Base-by-base conservation (phyloP, 1,140 invertebrate genomes). In the Drosophila guanche region DNA sequence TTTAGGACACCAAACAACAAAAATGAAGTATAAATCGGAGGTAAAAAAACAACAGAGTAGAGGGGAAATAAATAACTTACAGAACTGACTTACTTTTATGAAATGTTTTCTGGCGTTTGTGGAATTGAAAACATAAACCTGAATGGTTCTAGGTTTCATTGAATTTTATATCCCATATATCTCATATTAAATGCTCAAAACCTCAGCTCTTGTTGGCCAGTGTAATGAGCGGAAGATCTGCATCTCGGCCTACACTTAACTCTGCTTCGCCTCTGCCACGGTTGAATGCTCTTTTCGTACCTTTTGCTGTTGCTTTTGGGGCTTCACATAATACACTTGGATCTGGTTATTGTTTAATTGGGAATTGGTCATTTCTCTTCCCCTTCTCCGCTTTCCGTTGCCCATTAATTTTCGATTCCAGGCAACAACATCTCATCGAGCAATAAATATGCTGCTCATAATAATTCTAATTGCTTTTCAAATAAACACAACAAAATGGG, bases 381-480 rank as follows among this genome's bases (percentile, higher is more conserved):
- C 25, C 22, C 50, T 16, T 14, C 50, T 48, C 51, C n/a, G 8
- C 23, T 45, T 52, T 8, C 2, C 40, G 27, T 53, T 27, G 52
- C 52, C 48, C 61, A 69, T 84, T 84, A 66, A 79, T 71, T 79
- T 62, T 41, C 51, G 33, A 22, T 22, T 57, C 47, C 45, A 54
- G 33, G 72, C 33, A 76, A 61, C 79, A 81, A 67, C 56, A 57
- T 23, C 53, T 60, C 40, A 60, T 59, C 66, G 59, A 65, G 75
- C 78, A 81, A 89, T 90, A 89, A 81, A 89, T 89, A 81, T 83
- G 58, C 71, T 73, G 70, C 67, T 81, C 81, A 90, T 86, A 86
- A 88, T 79, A 90, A 74, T 90, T 90, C 73, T 83, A 90, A 90
- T 90, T 90, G 83, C 83, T 88, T 83, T 83, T 80, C 67, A 90